These are phyloP conservation scores for Xenus cinereus DNA, from an alignment of 2,113 vertebrate species.

Conservation along the genomic window DNA sequence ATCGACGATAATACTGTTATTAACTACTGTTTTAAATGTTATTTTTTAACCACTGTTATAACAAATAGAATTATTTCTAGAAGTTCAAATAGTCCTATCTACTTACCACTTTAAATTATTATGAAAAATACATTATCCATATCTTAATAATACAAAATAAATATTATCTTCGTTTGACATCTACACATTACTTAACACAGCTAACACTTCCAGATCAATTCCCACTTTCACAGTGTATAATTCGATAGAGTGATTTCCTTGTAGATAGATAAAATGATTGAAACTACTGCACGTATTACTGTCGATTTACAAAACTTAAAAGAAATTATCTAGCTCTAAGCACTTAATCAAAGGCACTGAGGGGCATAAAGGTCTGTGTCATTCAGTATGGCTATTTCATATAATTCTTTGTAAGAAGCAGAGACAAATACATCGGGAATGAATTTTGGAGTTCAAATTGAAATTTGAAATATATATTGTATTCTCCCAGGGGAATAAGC, in stretches of 20 bases:
- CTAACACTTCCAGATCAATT: background rate
- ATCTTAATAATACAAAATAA: background rate
- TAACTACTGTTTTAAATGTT: background rate
- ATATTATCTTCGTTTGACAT: background rate
- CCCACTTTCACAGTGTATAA: background rate
- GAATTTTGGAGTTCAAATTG: constrained; percentile 26
- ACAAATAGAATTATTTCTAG: background rate
- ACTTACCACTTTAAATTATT: background rate
- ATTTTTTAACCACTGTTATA: background rate
- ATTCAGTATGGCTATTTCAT: background rate
- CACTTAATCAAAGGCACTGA: background rate
- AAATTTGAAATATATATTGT: constrained; percentile 32
- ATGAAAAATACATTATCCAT: background rate
- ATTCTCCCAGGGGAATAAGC: background rate
- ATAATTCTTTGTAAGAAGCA: background rate
- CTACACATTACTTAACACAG: background rate
- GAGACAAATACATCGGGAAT: background rate
- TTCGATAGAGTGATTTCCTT: background rate
- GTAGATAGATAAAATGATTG: background rate
- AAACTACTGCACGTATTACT: background rate
- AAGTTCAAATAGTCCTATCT: background rate
- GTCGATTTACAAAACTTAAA: background rate
- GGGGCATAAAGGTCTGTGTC: background rate
- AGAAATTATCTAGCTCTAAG: background rate
- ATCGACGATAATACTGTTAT: background rate